Evolutionary conservation across 2,113 vertebrate species (phyloP).

Genomic region (Panthera leo): DNA sequence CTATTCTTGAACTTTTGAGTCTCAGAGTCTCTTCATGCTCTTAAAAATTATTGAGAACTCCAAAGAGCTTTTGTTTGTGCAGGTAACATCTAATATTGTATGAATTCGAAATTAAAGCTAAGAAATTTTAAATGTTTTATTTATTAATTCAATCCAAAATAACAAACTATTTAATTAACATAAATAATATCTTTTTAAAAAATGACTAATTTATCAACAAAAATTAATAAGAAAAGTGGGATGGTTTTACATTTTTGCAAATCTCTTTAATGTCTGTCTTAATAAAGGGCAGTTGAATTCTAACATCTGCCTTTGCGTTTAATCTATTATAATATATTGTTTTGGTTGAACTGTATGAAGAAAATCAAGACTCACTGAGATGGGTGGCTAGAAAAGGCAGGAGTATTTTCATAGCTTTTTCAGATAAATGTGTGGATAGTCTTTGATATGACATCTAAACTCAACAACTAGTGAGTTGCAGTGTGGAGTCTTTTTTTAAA

Average conservation of each 20-base stretch:
- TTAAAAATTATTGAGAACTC: background rate
- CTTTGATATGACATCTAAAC: background rate
- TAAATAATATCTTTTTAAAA: background rate
- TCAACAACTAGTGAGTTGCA: background rate
- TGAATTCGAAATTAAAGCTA: conserved; percentile 22
- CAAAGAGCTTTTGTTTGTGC: background rate
- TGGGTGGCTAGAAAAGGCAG: background rate
- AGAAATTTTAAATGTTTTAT: background rate
- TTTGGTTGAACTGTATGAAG: background rate
- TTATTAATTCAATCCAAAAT: background rate
- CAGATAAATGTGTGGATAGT: background rate
- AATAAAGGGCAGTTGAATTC: background rate
- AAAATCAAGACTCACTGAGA: background rate
- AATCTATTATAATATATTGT: background rate
- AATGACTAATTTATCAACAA: background rate
- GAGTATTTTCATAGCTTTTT: background rate
- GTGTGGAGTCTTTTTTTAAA: background rate
- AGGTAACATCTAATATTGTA: background rate
- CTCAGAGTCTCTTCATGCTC: background rate
- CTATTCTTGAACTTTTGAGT: background rate
- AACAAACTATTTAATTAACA: background rate
- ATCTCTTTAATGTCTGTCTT: background rate
- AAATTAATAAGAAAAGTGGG: background rate
- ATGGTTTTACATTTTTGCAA: background rate
- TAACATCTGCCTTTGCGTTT: background rate